phyloP scores from a whole-genome alignment of 2,797 vertebrate species.

The Mionectes olivaceus region DNA sequence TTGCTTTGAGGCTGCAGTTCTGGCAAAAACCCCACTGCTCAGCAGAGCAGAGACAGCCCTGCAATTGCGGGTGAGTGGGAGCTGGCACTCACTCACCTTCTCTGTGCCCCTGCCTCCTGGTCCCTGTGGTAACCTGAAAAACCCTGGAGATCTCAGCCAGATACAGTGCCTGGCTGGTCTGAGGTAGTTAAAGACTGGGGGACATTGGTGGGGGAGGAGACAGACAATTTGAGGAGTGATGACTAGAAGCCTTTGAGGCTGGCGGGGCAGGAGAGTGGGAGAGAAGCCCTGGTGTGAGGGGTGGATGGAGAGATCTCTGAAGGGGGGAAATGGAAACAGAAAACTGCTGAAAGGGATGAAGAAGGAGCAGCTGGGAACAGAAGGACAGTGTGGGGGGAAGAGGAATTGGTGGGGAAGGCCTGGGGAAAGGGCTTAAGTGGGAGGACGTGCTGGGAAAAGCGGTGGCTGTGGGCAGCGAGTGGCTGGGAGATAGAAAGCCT shows the following conservation, averaged over 20 bases:
- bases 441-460: background rate
- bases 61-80: background rate
- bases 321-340: background rate
- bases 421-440: background rate
- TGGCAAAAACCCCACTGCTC: constrained; percentile 13
- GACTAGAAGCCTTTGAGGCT: background rate
- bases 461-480: accelerated
- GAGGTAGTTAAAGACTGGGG: background rate
- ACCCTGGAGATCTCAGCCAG: background rate
- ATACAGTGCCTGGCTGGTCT: background rate
- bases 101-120: background rate
- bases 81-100: background rate
- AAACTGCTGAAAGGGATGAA: background rate
- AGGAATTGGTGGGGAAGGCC: background rate
- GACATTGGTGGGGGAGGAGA: accelerated
- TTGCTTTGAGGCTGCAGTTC: constrained; percentile 27
- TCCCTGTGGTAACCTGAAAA: background rate
- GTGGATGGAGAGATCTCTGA: background rate
- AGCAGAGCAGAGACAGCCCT: background rate
- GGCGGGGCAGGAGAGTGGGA: background rate
- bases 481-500: accelerated
- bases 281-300: background rate
- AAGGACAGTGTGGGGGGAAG: accelerated
- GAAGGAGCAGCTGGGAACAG: background rate
- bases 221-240: background rate